Base-by-base conservation (phyloP, 1,140 invertebrate genomes). In the Bacillus rossius region DNA sequence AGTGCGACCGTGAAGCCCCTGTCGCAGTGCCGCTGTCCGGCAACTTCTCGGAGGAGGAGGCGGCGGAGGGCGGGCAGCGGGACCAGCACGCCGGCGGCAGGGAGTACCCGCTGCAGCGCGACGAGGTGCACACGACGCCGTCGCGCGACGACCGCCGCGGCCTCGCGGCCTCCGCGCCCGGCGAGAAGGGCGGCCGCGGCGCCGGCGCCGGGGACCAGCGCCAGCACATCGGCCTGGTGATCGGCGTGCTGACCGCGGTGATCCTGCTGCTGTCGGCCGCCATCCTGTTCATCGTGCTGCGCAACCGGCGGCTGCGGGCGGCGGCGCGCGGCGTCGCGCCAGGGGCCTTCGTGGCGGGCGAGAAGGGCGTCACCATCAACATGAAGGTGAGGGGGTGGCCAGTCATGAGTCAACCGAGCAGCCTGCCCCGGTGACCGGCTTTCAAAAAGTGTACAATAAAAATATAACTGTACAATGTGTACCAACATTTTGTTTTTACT, bases 221-320 rank as follows among this genome's bases (percentile, higher is more conserved):
- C 19, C 53, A 40, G 13, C 77, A 84, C 65, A 86, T 90, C 65
- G 87, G 86, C 41, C 78, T 89, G 61, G 81, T 90, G 57, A 88
- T 91, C 65, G 87, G 87, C n/a, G 80, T 85, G 40, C 75, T 91
- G 61, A 83, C 84, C 14, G 85, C 86, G 20, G 83, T 89, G 60
- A 89, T 90, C 61, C 70, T 90, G 17, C 74, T 87, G 57, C 76
- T 87, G 13, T 71, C 84, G 43, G 81, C 80, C 7, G 81, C 85
- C 43, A 88, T 89, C 67, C 77, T 84, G 56, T 80, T 89, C 66
- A 86, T 89, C 65, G 81, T 89, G 55, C 79, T 84, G 40, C 75
- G 85, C 45, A 85, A 86, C 67, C 80, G 85, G 61, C 79, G 82
- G 25, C 75, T 80, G 52, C 81, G 83, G 61, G 79, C 78, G 37